Evolutionary conservation across 2,888 invertebrate species (phyloP).

Genomic region (Ellobium chinense): DNA sequence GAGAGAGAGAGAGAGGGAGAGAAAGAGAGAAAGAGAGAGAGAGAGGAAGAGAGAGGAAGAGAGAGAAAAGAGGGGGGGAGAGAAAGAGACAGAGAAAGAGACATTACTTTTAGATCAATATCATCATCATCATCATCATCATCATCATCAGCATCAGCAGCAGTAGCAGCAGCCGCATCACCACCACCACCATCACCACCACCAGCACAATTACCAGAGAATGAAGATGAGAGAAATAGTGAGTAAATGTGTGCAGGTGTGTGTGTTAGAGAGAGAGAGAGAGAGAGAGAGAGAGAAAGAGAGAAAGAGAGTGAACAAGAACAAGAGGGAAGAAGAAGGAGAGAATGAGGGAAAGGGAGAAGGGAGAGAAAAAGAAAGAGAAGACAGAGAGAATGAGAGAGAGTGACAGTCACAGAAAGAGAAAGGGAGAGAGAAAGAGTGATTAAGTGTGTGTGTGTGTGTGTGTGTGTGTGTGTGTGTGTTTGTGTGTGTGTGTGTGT

Average conservation of each 20-base stretch:
- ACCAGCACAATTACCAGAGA: too few species aligned
- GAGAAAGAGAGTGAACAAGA: neutral
- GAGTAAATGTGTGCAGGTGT: too few species aligned
- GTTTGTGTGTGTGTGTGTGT: too few species aligned
- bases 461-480: too few species aligned
- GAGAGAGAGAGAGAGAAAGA: neutral
- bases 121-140: too few species aligned
- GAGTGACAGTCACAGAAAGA: constrained; percentile 5
- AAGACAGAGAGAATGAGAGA: neutral
- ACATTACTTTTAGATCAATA: too few species aligned
- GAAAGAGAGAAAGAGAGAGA: neutral
- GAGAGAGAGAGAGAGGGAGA: too few species aligned
- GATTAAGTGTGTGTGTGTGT: too few species aligned
- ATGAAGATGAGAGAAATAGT: too few species aligned
- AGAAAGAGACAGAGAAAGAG: neutral
- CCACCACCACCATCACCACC: too few species aligned
- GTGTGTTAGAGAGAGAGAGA: neutral
- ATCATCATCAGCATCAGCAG: too few species aligned
- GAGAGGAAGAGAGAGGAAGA: neutral
- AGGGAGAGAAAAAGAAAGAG: neutral
- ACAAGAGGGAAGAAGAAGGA: neutral
- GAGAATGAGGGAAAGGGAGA: neutral
- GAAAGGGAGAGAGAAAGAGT: neutral
- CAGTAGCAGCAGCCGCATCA: too few species aligned
- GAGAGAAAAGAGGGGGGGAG: neutral